Conservation (phyloP, 2,888 invertebrate species). For the Drosophila anceps region DNA sequence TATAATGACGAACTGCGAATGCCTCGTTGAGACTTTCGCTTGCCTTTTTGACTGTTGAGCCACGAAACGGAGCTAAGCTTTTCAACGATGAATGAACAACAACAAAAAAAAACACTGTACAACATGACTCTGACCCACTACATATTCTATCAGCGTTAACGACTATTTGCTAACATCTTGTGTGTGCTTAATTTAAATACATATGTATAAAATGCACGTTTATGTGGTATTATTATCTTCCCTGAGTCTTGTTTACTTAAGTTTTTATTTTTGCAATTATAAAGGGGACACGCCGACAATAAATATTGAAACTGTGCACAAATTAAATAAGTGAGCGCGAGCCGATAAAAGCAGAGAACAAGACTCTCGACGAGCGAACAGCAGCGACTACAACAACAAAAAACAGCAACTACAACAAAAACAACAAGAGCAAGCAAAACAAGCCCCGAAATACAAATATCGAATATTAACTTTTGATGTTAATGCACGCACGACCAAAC, state of each 20-base stretch:
- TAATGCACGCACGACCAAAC: constrained; percentile 35
- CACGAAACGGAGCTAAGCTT: constrained; percentile 37
- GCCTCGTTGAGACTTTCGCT: constrained; percentile 49
- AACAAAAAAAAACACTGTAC: constrained; percentile 23
- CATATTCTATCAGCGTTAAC: constrained; percentile 3
- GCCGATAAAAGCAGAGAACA: constrained; percentile 55
- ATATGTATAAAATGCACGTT: constrained; percentile 32
- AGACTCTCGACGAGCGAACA: constrained; percentile 37
- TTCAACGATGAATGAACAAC: constrained; percentile 37
- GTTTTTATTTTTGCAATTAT: constrained; percentile 56
- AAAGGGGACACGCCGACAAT: constrained; percentile 60
- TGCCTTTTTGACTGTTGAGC: constrained; percentile 18
- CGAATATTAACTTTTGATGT: constrained; percentile 53
- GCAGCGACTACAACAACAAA: constrained; percentile 28
- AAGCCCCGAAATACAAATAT: constrained; percentile 57
- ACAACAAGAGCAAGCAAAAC: constrained; percentile 14
- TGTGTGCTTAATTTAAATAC: constrained; percentile 24
- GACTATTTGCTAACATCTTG: constrained; percentile 46
- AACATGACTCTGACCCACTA: constrained; percentile 11
- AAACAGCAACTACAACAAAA: constrained; percentile 25
- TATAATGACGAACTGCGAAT: constrained; percentile 24
- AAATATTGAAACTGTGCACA: constrained; percentile 73
- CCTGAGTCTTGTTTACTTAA: constrained; percentile 52
- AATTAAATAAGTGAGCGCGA: constrained; percentile 57
- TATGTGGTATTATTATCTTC: constrained; percentile 50